A percentile compares a stretch with the other conserved stretches of the same genome.
Conservation (phyloP, 2,888 invertebrate species). For the Furcula furcula region DNA sequence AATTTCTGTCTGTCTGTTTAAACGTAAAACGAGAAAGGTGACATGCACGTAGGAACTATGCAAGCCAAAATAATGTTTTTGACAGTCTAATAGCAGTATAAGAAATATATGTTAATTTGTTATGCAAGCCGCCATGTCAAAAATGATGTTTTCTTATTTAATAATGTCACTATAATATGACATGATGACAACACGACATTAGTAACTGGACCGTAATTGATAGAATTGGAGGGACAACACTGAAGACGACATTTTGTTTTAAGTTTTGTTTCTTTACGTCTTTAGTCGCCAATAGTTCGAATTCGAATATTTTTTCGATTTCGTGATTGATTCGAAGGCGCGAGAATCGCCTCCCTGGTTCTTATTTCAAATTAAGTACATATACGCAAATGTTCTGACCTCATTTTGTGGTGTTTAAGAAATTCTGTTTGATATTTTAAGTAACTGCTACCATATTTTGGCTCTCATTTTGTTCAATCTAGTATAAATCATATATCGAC, state of each 20-base stretch:
- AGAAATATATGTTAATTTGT: conserved; percentile 1
- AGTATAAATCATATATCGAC: no score
- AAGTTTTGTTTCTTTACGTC: background rate
- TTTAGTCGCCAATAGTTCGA: no score
- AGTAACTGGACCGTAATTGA: conserved; percentile 1
- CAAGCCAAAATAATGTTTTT: background rate
- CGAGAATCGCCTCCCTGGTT: no score
- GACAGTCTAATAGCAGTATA: conserved; percentile 2
- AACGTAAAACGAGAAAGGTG: background rate
- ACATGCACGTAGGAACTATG: background rate
- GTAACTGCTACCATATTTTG: no score
- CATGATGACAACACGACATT: conserved; percentile 2
- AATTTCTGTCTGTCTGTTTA: background rate
- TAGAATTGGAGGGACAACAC: background rate
- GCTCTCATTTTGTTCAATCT: no score
- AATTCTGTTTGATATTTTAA: no score
- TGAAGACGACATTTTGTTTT: background rate
- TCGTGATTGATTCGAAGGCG: no score
- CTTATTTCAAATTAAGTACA: no score
- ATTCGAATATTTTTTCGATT: no score
- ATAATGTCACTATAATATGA: conserved; percentile 1
- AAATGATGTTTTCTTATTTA: conserved; percentile 2
- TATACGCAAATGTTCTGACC: no score
- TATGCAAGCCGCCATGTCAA: conserved; percentile 1
- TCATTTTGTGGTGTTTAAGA: no score